phyloP scores from a whole-genome alignment of 1,140 invertebrate genomes.

The Grapholita molesta region DNA sequence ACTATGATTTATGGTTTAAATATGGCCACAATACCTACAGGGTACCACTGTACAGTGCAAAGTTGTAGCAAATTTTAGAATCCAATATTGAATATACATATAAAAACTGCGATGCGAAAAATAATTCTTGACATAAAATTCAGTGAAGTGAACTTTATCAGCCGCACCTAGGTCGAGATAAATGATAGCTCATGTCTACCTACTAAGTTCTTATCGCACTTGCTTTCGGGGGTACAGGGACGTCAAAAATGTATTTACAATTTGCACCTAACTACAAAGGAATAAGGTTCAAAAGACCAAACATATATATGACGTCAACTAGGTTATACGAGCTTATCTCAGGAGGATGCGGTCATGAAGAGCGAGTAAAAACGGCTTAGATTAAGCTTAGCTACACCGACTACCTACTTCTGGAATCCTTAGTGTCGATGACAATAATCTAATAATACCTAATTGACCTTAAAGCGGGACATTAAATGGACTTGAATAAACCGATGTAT shows the following conservation, averaged over 20 bases:
- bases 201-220: background rate
- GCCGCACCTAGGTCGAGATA: slow-evolving; percentile 5
- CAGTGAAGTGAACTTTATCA: background rate
- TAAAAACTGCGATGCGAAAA: background rate
- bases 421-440: too few relatives aligned
- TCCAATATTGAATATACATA: background rate
- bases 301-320: too few relatives aligned
- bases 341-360: background rate
- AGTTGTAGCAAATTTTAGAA: background rate
- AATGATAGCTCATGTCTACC: background rate
- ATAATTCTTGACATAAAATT: background rate
- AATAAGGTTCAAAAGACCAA: too few relatives aligned
- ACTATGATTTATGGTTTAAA: too few relatives aligned
- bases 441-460: too few relatives aligned
- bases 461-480: too few relatives aligned
- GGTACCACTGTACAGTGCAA: background rate
- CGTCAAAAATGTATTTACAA: too few relatives aligned
- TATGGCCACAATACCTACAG: too few relatives aligned
- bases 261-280: too few relatives aligned
- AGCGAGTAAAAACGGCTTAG: background rate
- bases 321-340: background rate
- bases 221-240: background rate
- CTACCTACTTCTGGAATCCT: too few relatives aligned
- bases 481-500: too few relatives aligned
- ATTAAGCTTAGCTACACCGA: background rate